Base-by-base conservation (phyloP, 2,797 vertebrate species). In the Kryptopterus vitreolus region DNA sequence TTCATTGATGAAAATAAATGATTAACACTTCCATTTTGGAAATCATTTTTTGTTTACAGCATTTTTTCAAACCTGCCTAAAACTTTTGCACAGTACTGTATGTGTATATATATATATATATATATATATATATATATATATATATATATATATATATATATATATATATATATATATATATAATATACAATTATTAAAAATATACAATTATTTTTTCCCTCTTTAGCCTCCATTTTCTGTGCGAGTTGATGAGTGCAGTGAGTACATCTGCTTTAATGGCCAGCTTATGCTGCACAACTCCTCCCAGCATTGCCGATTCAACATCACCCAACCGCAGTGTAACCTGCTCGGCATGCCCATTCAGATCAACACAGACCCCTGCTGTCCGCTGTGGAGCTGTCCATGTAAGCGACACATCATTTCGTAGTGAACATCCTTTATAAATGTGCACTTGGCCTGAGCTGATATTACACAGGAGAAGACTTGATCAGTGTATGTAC, bases 331-430 rank as follows among this genome's bases (percentile, higher is more conserved):
- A 85, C 96, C 98, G 10, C 94, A 95, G 69, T 99, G 98, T 88
- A 96, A 96, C 83, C 95, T 99, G 86, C 93, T 95, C 87, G 98
- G 98, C 80, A 93, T 96, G 91, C 95, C 98, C 35, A 91, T 98
- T 84, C 96, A 98, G 90, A 92, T 94, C 86, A 99, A 96, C 89
- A 92, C 87, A 10, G 98, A 98, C 84, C 94, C 94, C 82, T 99
- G 98, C 89, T 99, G 98, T 82, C 98, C 97, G 12, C 94, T 94
- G 83, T 99, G 97, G 97, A 94, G 97, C 90, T 99, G 98, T 83
- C 97, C 98, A 20, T 99, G 98, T 99, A 92, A 90, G n/a, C n/a
- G 96, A 62, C 43, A 33, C 26, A 4, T 55, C 31, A 66, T 35
- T 52, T 50, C 61, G 24, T 20, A 62, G 22, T 38, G 18, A 65